phyloP scores from a whole-genome alignment of 2,888 invertebrate genomes.

The Ormyrus rosae region DNA sequence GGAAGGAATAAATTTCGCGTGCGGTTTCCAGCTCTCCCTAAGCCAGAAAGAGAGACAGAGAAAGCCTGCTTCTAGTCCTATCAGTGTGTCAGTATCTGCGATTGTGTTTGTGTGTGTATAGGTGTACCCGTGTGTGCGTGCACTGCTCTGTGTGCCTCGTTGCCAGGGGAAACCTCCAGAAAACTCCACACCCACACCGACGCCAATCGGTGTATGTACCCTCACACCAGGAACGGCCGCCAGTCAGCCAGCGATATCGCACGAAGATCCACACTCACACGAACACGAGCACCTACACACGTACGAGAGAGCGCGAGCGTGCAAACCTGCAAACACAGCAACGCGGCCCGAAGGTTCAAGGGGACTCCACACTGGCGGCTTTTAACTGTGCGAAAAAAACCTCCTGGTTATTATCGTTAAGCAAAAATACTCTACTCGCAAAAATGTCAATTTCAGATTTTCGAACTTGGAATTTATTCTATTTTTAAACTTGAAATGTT shows the following conservation, averaged over 20 bases:
- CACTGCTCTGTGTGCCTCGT: slow-evolving; percentile 67
- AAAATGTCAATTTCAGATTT: too few species aligned
- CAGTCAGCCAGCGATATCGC: slow-evolving; percentile 55
- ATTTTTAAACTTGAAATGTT: too few species aligned
- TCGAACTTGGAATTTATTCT: too few species aligned
- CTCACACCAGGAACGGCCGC: slow-evolving; percentile 29
- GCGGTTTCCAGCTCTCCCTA: slow-evolving; percentile 68
- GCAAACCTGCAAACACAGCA: too few species aligned
- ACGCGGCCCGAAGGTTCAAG: slow-evolving; percentile 26
- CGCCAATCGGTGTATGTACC: slow-evolving; percentile 49
- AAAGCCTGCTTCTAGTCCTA: too few species aligned
- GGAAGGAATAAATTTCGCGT: slow-evolving; percentile 65
- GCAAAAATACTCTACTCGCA: too few species aligned
- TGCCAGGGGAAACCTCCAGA: slow-evolving; percentile 76
- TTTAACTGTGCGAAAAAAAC: too few species aligned
- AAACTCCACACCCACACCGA: slow-evolving; percentile 70
- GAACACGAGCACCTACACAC: not conserved
- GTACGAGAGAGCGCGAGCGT: slow-evolving; percentile 1
- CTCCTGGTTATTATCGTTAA: too few species aligned
- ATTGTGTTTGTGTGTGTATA: slow-evolving; percentile 15
- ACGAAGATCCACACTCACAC: slow-evolving; percentile 60
- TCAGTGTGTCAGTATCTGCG: slow-evolving; percentile 32
- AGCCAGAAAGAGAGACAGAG: slow-evolving; percentile 49
- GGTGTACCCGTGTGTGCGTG: slow-evolving; percentile 20
- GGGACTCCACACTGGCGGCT: slow-evolving; percentile 31